These are phyloP conservation scores for Parelbella ahira DNA, from an alignment of 2,888 invertebrate genomes.

Conservation along the genomic window DNA sequence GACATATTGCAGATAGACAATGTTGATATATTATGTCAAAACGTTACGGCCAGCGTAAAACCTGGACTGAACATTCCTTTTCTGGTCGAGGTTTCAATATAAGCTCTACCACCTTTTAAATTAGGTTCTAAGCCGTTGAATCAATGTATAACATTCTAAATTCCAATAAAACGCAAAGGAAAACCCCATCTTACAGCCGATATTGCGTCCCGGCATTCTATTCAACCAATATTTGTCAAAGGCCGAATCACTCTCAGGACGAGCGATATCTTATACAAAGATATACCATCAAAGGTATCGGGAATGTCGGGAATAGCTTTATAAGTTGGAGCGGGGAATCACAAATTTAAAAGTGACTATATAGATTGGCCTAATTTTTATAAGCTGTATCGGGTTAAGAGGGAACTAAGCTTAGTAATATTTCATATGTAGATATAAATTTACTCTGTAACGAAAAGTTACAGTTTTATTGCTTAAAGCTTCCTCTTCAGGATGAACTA, in stretches of 20 bases:
- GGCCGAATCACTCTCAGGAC: conserved; percentile 29
- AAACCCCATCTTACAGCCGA: conserved; percentile 31
- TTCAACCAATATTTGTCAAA: conserved; percentile 67
- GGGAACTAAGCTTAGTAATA: too few relatives aligned
- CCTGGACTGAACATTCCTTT: too few relatives aligned
- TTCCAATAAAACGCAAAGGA: conserved; percentile 19
- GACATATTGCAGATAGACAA: too few relatives aligned
- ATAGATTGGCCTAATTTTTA: neutral
- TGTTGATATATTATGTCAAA: too few relatives aligned
- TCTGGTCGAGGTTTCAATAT: too few relatives aligned
- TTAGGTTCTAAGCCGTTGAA: conserved; percentile 7
- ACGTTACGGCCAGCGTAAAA: too few relatives aligned
- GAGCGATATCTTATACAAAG: too few relatives aligned
- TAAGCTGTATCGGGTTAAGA: too few relatives aligned
- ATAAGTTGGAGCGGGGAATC: conserved; percentile 18
- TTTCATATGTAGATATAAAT: too few relatives aligned
- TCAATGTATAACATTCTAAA: conserved; percentile 16
- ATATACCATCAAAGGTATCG: conserved; percentile 15
- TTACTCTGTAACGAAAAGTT: too few relatives aligned
- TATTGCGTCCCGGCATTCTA: conserved; percentile 55
- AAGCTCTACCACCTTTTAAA: conserved; percentile 7
- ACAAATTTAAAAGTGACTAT: conserved; percentile 6
- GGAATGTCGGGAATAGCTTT: conserved; percentile 15
- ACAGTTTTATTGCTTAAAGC: too few relatives aligned
- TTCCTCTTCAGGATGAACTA: too few relatives aligned